Percentiles rank a stretch among this genome's conserved stretches.
Evolutionary conservation across 2,888 invertebrate species (phyloP).

Genomic region (Drosophila imparisetae): DNA sequence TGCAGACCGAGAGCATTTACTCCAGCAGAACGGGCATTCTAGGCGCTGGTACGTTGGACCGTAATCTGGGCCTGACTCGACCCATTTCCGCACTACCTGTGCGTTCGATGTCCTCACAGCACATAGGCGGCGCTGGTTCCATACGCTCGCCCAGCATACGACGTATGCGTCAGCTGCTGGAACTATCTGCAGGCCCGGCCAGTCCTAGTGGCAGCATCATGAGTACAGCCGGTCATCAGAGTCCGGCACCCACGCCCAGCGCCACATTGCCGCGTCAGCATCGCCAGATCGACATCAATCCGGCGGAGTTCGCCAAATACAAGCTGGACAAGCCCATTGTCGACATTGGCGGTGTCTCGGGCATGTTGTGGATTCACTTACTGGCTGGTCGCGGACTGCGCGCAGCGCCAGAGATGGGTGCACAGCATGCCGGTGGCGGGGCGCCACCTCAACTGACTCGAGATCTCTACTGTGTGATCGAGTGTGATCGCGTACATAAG

Average conservation of each 20-base stretch:
- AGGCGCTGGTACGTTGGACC: conserved; percentile 88
- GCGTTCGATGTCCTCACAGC: conserved; percentile 90
- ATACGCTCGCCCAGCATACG: conserved; percentile 90
- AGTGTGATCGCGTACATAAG: conserved; percentile 98
- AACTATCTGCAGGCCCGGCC: conserved; percentile 87
- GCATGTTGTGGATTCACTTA: conserved; percentile 95
- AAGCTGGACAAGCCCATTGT: conserved; percentile 91
- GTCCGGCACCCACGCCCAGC: conserved; percentile 91
- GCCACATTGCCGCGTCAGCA: conserved; percentile 91
- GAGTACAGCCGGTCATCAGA: conserved; percentile 86
- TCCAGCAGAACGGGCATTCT: conserved; percentile 89
- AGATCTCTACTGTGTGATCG: conserved; percentile 98
- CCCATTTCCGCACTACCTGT: conserved; percentile 88
- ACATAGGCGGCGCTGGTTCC: conserved; percentile 87
- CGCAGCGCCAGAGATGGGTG: conserved; percentile 88
- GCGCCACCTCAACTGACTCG: conserved; percentile 87
- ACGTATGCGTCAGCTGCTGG: conserved; percentile 92
- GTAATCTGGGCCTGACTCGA: conserved; percentile 87
- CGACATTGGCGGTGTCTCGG: conserved; percentile 89
- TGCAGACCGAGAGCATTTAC: conserved; percentile 85
- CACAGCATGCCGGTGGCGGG: conserved; percentile 68
- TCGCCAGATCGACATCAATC: conserved; percentile 93
- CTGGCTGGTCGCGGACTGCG: conserved; percentile 94
- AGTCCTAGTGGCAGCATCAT: conserved; percentile 86
- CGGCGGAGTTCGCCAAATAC: conserved; percentile 96